Evolutionary conservation across 2,113 vertebrate genomes (phyloP).

Genomic region (Polyodon spathula): DNA sequence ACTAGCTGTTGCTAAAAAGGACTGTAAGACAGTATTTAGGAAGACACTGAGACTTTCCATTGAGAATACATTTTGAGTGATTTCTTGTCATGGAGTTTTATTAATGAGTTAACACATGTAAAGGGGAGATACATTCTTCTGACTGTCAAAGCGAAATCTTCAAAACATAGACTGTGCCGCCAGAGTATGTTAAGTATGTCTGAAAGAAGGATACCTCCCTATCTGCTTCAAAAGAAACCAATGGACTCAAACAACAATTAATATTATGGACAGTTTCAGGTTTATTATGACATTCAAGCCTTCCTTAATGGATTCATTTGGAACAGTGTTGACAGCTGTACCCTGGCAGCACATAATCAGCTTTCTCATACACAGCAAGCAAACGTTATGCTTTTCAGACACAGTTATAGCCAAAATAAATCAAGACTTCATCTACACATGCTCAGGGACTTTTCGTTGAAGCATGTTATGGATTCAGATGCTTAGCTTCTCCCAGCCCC

Average conservation of each 20-base stretch:
- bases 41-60: constrained; percentile 36
- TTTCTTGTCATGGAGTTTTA: constrained; percentile 22
- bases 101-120: constrained; percentile 26
- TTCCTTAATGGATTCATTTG: constrained; percentile 30
- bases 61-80: constrained; percentile 20
- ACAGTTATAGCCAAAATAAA: neutral
- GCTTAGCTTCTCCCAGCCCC: neutral
- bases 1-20: no score
- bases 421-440: neutral
- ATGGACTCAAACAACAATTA: constrained; percentile 29
- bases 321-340: constrained; percentile 49
- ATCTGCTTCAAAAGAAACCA: neutral
- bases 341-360: constrained; percentile 36
- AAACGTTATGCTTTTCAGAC: constrained; percentile 19
- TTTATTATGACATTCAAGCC: constrained; percentile 51
- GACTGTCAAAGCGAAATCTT: constrained; percentile 10
- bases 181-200: neutral
- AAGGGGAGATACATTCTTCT: constrained; percentile 13
- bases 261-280: constrained; percentile 37
- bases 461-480: neutral
- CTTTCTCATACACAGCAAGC: constrained; percentile 23
- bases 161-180: neutral
- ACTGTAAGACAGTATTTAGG: constrained; percentile 17
- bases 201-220: constrained; percentile 45
- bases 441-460: neutral